phyloP scores from a whole-genome alignment of 2,888 invertebrate species.

The Eudemis profundana region DNA sequence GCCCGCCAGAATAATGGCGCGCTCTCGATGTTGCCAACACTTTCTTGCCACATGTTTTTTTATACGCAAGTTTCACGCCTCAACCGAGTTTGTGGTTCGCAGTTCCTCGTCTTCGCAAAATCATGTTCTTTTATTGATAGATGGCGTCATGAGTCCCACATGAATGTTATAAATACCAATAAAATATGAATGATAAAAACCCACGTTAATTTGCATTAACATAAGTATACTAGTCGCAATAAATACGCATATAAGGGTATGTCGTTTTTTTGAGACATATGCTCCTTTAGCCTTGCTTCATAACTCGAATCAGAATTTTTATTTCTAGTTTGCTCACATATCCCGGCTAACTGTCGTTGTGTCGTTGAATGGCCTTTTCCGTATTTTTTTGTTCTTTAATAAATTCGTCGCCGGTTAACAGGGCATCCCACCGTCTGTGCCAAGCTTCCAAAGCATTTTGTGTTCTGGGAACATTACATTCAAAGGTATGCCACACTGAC shows the following conservation, averaged over 20 bases:
- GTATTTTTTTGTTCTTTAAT: constrained; percentile 8
- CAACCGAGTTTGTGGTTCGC: too few relatives aligned
- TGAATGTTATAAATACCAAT: too few relatives aligned
- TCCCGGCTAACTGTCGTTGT: background rate
- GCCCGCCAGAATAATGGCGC: too few relatives aligned
- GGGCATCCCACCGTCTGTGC: background rate
- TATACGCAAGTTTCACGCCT: too few relatives aligned
- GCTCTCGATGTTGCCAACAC: too few relatives aligned
- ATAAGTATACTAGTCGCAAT: too few relatives aligned
- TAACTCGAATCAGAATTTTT: background rate
- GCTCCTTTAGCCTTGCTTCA: background rate
- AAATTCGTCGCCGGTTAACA: background rate
- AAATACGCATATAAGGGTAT: background rate
- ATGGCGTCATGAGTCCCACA: too few relatives aligned
- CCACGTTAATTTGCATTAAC: too few relatives aligned
- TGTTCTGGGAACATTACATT: background rate
- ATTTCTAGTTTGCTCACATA: background rate
- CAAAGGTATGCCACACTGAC: constrained; percentile 4
- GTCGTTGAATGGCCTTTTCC: background rate
- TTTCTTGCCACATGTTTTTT: too few relatives aligned
- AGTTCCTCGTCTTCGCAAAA: too few relatives aligned
- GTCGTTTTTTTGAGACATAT: background rate
- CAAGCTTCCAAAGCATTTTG: background rate
- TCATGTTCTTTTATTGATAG: too few relatives aligned
- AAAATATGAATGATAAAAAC: too few relatives aligned